Conservation (phyloP, 1,140 invertebrate species). For the Scaptomyza pallida region DNA sequence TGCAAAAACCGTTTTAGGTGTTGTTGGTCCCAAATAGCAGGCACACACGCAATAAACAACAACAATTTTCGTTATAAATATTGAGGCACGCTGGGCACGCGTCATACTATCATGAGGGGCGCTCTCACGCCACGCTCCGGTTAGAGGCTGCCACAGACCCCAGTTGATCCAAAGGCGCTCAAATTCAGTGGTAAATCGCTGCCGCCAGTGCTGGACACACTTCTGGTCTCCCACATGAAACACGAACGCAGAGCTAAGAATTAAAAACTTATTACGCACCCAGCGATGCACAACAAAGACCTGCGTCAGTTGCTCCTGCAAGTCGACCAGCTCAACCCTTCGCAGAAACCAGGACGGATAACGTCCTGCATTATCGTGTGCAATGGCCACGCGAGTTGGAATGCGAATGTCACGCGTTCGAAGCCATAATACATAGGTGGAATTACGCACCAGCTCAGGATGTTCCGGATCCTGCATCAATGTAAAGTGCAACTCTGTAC, state of each 20-base stretch:
- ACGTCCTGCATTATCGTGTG: constrained; percentile 49
- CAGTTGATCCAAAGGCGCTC: constrained; percentile 54
- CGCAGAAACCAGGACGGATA: constrained; percentile 56
- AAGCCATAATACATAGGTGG: constrained; percentile 41
- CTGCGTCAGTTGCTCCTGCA: constrained; percentile 41
- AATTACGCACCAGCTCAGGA: constrained; percentile 27
- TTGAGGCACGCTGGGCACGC: constrained; percentile 41
- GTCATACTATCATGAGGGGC: constrained; percentile 11
- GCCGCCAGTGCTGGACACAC: not conserved
- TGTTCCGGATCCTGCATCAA: constrained; percentile 47
- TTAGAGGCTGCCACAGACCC: constrained; percentile 53
- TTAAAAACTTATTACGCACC: constrained; percentile 24
- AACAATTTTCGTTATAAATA: constrained; percentile 35
- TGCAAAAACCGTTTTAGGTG: constrained; percentile 19
- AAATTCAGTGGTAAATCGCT: constrained; percentile 10
- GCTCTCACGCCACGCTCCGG: constrained; percentile 43
- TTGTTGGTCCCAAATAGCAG: constrained; percentile 3
- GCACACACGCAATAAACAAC: constrained; percentile 9
- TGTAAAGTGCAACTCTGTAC: constrained; percentile 10
- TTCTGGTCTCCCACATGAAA: constrained; percentile 3
- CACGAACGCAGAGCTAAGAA: constrained; percentile 25
- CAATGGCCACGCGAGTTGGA: constrained; percentile 36
- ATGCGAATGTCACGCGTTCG: constrained; percentile 51
- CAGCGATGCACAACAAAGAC: constrained; percentile 37
- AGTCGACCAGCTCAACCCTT: constrained; percentile 41